Percentiles rank a stretch among this genome's conserved stretches.
Conservation (phyloP, 2,113 vertebrate species). For the Orcinus orca region DNA sequence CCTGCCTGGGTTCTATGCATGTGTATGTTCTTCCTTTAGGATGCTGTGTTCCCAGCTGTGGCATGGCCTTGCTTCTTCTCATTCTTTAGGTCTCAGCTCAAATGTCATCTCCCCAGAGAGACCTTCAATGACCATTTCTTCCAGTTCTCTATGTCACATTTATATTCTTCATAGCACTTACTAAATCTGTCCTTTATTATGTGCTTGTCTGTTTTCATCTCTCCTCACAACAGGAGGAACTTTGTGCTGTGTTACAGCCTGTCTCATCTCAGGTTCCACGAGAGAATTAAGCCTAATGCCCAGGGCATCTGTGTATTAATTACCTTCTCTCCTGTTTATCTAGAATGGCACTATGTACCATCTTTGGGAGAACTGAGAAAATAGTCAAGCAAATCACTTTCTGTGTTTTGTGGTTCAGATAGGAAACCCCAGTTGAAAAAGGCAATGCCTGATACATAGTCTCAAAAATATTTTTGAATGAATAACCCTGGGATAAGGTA, state of each 20-base stretch:
- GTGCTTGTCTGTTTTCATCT: neutral
- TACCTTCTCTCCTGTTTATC: neutral
- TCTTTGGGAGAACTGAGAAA: neutral
- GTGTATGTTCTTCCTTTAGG: neutral
- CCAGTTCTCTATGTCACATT: neutral
- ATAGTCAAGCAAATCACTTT: neutral
- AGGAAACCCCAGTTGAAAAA: neutral
- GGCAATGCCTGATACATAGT: neutral
- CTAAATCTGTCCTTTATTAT: neutral
- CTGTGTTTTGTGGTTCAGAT: neutral
- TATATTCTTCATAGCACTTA: neutral
- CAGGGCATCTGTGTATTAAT: neutral
- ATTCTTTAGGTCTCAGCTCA: neutral
- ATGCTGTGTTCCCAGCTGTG: neutral
- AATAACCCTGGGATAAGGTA: neutral
- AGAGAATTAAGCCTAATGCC: neutral
- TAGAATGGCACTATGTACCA: neutral
- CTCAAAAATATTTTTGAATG: neutral
- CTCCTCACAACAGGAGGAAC: neutral
- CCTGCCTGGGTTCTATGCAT: neutral
- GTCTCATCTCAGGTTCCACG: neutral
- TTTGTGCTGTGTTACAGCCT: neutral
- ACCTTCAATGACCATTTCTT: neutral
- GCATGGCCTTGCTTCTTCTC: neutral
- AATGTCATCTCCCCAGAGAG: neutral